These are phyloP conservation scores for Gadopsis bispinosus DNA, from an alignment of 2,797 vertebrate genomes.

Conservation along the genomic window DNA sequence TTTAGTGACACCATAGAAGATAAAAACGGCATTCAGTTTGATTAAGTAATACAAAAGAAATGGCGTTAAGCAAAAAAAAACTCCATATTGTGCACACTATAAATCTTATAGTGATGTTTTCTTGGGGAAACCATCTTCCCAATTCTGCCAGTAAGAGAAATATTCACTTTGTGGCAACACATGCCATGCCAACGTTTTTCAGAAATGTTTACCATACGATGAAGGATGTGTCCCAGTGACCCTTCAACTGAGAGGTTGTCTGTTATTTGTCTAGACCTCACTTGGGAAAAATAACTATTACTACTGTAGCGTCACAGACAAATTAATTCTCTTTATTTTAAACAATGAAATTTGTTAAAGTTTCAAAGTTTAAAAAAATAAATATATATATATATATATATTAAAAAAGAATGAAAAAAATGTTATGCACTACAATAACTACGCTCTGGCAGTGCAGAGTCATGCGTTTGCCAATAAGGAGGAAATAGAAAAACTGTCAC, in stretches of 20 bases:
- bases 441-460: constrained; percentile 1
- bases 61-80: constrained; percentile 3
- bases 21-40: constrained; percentile 18
- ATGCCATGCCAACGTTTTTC: constrained; percentile 9
- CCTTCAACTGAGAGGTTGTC: not conserved
- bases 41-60: constrained; percentile 17
- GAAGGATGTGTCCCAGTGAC: not conserved
- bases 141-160: constrained; percentile 30
- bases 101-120: constrained; percentile 11
- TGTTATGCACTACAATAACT: not conserved
- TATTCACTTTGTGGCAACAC: constrained; percentile 18
- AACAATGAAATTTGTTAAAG: not conserved
- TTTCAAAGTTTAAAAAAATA: not conserved
- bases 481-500: constrained; percentile 31
- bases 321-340: not conserved
- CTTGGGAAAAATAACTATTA: not conserved
- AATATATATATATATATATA: not conserved
- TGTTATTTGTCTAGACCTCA: not conserved
- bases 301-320: not conserved
- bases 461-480: constrained; percentile 14
- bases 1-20: constrained; percentile 7
- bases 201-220: constrained; percentile 19
- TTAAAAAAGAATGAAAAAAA: not conserved
- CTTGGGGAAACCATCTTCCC: not conserved
- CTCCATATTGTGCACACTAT: constrained; percentile 6